Evolutionary conservation across 2,113 vertebrate species (phyloP), one percentile per base, ranked within the genome.

Genomic region (Carettochelys insculpta): DNA sequence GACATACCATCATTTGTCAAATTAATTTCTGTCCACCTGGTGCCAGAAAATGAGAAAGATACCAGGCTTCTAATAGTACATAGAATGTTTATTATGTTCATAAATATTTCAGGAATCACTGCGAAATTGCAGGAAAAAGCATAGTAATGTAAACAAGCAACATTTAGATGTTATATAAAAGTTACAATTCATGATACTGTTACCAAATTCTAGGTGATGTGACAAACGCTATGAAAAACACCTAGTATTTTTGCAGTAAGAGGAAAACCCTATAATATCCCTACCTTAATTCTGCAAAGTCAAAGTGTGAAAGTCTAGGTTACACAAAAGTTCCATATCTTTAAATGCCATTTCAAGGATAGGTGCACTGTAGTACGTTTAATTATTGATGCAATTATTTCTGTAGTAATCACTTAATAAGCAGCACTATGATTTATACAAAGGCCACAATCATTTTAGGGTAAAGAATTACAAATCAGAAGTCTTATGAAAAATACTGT

Each of bases 41-140:
- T 13, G 82, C 61, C 2, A 52, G 86, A 77, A 89, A 90, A 92
- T n/a, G 56, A 27, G 25, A 45, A 76, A 83, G 76, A 34, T 13
- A 2, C 65, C 61, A 88, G 47, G 50, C 54, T 80, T 73, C 83
- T 58, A 86, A 76, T 50, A 43, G 48, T 13, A 20, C 54, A 48
- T 77, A 13, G 4, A 80, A 75, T 3, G 77, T 92, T 45, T 38
- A 51, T 31, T 71, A 2, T 5, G 20, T 8, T 45, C 25, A 54
- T 2, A 48, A 48, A n/a, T n/a, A 51, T n/a, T 87, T 71, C 8
- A 68, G 25, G 85, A 78, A 0, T 0, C 48, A 53, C n/a, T 48
- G 65, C 34, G 19, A 41, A 56, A 41, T 68, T 71, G 13, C 54
- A 90, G 78, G 29, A 1, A 68, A n/a, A 75, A 29, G 52, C 31